A percentile compares a stretch with the other conserved stretches of the same genome.
Conservation (phyloP, 2,797 vertebrate genomes). For the Capromys pilorides region DNA sequence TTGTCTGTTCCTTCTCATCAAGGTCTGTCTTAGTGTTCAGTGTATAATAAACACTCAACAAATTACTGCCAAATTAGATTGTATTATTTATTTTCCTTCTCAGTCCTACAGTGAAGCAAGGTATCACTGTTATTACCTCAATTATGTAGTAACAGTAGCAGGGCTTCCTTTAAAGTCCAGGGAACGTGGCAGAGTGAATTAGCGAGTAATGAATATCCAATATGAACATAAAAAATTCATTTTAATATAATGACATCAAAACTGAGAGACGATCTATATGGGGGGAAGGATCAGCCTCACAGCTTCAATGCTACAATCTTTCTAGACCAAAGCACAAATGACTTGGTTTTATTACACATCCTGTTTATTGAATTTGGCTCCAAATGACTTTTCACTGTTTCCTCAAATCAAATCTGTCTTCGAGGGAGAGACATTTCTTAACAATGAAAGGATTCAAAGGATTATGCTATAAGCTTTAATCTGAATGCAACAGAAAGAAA, state of each 20-base stretch:
- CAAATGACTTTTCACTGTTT: slow-evolving; percentile 74
- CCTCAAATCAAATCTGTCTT: slow-evolving; percentile 73
- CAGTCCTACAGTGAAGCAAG: not conserved
- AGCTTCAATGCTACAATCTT: slow-evolving; percentile 58
- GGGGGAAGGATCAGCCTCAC: slow-evolving; percentile 7
- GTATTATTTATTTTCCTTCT: slow-evolving; percentile 57
- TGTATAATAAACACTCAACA: slow-evolving; percentile 21
- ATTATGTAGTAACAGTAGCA: slow-evolving; percentile 39
- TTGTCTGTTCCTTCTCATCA: slow-evolving; percentile 8
- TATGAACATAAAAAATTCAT: slow-evolving; percentile 71
- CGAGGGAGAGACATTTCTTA: slow-evolving; percentile 68
- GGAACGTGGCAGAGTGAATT: slow-evolving; percentile 52
- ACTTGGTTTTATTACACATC: slow-evolving; percentile 61
- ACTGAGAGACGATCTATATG: slow-evolving; percentile 51
- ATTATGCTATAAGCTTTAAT: slow-evolving; percentile 60
- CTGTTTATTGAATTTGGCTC: slow-evolving; percentile 63
- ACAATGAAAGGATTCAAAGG: slow-evolving; percentile 69
- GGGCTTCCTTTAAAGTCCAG: slow-evolving; percentile 48
- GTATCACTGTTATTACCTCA: slow-evolving; percentile 44
- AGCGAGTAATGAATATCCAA: slow-evolving; percentile 67
- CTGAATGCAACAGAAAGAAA: slow-evolving; percentile 63
- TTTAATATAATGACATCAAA: slow-evolving; percentile 70
- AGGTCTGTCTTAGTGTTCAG: not conserved
- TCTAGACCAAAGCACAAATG: slow-evolving; percentile 60
- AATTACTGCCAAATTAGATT: slow-evolving; percentile 59